Percentiles rank a stretch among this genome's conserved stretches.
These are phyloP conservation scores for Drosophila lutescens DNA, from an alignment of 2,888 invertebrate genomes.

Conservation along the genomic window DNA sequence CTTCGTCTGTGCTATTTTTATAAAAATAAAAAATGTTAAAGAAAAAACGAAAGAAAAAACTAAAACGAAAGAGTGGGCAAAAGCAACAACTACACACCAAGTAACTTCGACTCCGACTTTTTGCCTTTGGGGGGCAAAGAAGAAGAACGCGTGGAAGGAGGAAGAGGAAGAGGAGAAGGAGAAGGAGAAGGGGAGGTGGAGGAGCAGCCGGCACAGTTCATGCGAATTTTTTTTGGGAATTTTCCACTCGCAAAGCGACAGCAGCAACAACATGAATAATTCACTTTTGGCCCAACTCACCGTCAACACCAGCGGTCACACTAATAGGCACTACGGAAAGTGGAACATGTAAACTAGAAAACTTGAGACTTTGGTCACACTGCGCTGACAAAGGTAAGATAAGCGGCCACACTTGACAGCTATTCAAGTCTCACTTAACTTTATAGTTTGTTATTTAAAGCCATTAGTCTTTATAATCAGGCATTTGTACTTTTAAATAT, in stretches of 20 bases:
- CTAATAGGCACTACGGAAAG: background rate
- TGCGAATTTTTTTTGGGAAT: constrained; percentile 79
- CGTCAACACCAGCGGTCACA: constrained; percentile 48
- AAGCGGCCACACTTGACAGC: too few species aligned
- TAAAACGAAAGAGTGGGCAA: constrained; percentile 60
- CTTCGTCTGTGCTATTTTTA: constrained; percentile 76
- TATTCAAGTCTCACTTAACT: too few species aligned
- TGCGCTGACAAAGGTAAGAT: too few species aligned
- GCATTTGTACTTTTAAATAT: too few species aligned
- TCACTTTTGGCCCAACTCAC: constrained; percentile 73
- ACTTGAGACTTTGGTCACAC: too few species aligned
- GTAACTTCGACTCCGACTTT: constrained; percentile 35
- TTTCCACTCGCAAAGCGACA: constrained; percentile 72
- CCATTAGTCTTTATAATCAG: too few species aligned
- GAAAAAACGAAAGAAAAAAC: constrained; percentile 28
- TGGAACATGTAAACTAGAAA: too few species aligned
- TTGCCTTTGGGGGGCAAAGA: constrained; percentile 35
- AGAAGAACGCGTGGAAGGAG: constrained; percentile 16
- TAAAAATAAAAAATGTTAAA: constrained; percentile 41
- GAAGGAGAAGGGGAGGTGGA: background rate
- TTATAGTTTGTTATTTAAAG: too few species aligned
- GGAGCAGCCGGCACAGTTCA: constrained; percentile 63
- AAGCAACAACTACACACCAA: constrained; percentile 21
- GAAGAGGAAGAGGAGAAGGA: background rate
- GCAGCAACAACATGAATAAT: constrained; percentile 69